Conservation (phyloP, 1,140 invertebrate species). For the Pseudomyrmex concolor region DNA sequence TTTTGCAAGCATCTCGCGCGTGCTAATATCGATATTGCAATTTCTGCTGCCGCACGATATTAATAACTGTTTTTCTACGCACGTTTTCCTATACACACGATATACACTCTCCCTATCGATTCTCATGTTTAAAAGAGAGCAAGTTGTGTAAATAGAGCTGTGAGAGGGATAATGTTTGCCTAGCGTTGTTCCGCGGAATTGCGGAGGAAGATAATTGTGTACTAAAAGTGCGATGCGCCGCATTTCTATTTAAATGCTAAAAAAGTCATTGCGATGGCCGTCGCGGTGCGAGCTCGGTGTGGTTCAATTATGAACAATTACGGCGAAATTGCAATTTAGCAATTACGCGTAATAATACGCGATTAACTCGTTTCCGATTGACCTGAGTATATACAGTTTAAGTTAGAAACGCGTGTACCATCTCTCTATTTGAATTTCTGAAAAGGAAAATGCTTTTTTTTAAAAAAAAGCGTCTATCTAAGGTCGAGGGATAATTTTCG, state of each 20-base stretch:
- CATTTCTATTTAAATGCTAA: constrained; percentile 30
- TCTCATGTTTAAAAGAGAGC: no score
- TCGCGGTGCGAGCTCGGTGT: no score
- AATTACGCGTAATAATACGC: constrained; percentile 60
- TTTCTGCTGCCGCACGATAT: constrained; percentile 22
- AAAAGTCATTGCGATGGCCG: constrained; percentile 30
- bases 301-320: constrained; percentile 61
- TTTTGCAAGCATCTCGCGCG: constrained; percentile 4
- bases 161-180: neutral
- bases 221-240: neutral
- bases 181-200: constrained; percentile 4
- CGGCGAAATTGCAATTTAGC: constrained; percentile 43
- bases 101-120: neutral
- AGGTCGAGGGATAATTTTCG: constrained; percentile 8
- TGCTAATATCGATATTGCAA: constrained; percentile 35
- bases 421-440: constrained; percentile 45
- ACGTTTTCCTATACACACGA: neutral
- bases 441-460: neutral
- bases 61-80: constrained; percentile 26
- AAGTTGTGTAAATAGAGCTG: constrained; percentile 1
- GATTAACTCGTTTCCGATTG: constrained; percentile 66
- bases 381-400: neutral
- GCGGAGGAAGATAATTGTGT: constrained; percentile 42
- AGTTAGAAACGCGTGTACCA: constrained; percentile 5
- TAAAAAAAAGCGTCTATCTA: constrained; percentile 3